These are phyloP conservation scores for Actenoides lindsayi DNA, from an alignment of 2,113 vertebrate species.

Conservation along the genomic window DNA sequence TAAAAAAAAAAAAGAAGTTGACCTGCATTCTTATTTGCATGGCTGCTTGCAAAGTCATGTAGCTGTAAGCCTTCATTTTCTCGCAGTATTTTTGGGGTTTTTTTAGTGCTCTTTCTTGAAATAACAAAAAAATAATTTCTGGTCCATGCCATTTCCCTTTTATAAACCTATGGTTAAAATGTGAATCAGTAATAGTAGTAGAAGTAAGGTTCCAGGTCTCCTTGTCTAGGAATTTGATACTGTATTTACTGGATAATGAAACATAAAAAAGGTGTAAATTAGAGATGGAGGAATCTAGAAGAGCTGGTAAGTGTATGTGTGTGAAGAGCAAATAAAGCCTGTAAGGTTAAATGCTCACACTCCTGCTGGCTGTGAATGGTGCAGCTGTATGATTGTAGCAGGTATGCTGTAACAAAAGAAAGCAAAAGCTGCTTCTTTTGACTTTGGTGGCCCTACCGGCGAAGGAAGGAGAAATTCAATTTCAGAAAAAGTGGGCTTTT, in stretches of 20 bases:
- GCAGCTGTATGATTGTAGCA: not conserved
- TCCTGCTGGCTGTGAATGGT: not conserved
- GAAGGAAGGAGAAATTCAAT: not conserved
- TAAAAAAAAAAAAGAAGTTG: not conserved
- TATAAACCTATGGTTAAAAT: not conserved
- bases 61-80: not conserved
- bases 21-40: not conserved
- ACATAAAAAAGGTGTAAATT: not conserved
- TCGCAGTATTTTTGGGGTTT: not conserved
- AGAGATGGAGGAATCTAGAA: not conserved
- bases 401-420: not conserved
- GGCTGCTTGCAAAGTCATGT: not conserved
- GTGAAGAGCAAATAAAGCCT: not conserved
- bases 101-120: not conserved
- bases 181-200: not conserved
- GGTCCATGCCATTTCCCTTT: not conserved
- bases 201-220: not conserved
- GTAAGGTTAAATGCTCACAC: not conserved
- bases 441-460: not conserved
- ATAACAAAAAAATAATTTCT: not conserved
- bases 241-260: not conserved
- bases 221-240: not conserved
- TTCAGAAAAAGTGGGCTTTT: not conserved
- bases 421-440: not conserved
- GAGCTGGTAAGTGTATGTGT: not conserved